Conservation (phyloP, 2,888 invertebrate genomes). For the Zootermopsis nevadensis region DNA sequence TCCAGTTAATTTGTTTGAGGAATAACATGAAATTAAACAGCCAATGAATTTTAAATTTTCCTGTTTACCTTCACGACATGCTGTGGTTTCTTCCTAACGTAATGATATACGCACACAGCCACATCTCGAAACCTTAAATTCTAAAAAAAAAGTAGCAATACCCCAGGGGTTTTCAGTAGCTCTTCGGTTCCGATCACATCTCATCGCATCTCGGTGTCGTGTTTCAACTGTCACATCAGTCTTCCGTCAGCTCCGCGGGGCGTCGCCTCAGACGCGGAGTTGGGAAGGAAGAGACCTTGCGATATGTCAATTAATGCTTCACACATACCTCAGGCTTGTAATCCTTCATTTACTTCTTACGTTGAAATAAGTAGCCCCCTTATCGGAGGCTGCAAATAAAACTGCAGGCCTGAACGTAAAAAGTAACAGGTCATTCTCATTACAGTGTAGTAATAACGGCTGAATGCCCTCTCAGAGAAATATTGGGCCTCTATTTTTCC, state of each 20-base stretch:
- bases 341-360: not conserved
- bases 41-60: not conserved
- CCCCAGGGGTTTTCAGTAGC: slow-evolving; percentile 18
- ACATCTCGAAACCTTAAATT: slow-evolving; percentile 1
- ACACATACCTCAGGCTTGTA: slow-evolving; percentile 9
- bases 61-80: too few species aligned
- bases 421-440: not conserved
- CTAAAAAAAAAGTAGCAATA: slow-evolving; percentile 9
- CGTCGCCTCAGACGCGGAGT: slow-evolving; percentile 50
- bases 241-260: slow-evolving; percentile 56
- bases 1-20: not conserved
- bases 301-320: slow-evolving; percentile 48
- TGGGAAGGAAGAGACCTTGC: slow-evolving; percentile 35
- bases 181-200: slow-evolving; percentile 27
- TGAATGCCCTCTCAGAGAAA: too few species aligned
- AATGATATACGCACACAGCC: not conserved
- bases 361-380: not conserved
- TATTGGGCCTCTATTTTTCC: too few species aligned
- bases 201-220: slow-evolving; percentile 47
- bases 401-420: not conserved
- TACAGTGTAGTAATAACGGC: too few species aligned
- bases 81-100: too few species aligned
- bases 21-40: not conserved
- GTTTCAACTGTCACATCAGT: slow-evolving; percentile 62
- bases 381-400: not conserved